phyloP scores from a whole-genome alignment of 2,888 invertebrate genomes.

The Euspilapteryx auroguttella region DNA sequence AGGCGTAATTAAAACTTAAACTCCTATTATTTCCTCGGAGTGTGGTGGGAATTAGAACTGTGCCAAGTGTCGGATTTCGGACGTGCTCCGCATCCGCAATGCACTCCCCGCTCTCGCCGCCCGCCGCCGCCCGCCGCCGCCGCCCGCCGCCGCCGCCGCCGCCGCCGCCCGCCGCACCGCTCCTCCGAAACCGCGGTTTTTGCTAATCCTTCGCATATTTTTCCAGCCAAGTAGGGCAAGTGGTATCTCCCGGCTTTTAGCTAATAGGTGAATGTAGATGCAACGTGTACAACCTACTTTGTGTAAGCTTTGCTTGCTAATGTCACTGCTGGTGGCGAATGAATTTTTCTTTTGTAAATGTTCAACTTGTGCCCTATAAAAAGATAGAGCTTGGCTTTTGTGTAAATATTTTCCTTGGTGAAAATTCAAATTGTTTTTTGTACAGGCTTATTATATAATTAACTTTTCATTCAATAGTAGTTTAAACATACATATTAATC shows the following conservation, averaged over 20 bases:
- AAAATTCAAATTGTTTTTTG: too few relatives aligned
- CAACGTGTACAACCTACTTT: not conserved
- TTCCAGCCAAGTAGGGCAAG: constrained; percentile 8
- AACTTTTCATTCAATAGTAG: too few relatives aligned
- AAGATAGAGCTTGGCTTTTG: too few relatives aligned
- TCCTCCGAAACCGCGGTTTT: constrained; percentile 11
- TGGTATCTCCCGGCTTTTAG: constrained; percentile 1
- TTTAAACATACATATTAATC: too few relatives aligned
- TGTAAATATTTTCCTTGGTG: too few relatives aligned
- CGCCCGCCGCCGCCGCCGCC: not conserved
- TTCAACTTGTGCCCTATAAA: too few relatives aligned
- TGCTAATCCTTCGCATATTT: constrained; percentile 16
- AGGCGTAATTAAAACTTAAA: constrained; percentile 53
- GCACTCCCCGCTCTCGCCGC: constrained; percentile 17
- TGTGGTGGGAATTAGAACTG: constrained; percentile 27
- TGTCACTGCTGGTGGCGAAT: too few relatives aligned
- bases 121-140: constrained; percentile 10
- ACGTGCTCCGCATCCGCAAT: constrained; percentile 42
- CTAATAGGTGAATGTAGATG: constrained; percentile 1
- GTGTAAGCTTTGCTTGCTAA: too few relatives aligned
- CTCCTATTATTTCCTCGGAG: constrained; percentile 31
- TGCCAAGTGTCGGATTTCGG: constrained; percentile 51
- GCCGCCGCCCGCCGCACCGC: not conserved
- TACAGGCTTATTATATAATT: too few relatives aligned
- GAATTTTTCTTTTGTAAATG: too few relatives aligned